phyloP scores from a whole-genome alignment of 2,113 vertebrate species.

The Ameiurus melas region DNA sequence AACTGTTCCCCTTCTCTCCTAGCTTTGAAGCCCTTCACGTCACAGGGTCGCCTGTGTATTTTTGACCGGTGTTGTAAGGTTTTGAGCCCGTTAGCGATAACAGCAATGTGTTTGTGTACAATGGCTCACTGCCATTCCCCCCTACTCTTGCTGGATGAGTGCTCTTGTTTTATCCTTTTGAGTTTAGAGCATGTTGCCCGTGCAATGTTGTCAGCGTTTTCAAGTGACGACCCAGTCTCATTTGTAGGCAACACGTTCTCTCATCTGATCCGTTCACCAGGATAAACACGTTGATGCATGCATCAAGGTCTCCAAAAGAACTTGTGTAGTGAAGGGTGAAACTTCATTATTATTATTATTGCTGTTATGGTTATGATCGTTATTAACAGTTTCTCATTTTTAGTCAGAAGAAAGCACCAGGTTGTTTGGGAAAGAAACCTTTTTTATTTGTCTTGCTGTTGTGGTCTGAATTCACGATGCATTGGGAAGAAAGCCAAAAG shows the following conservation, averaged over 20 bases:
- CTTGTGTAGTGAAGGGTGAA: slow-evolving; percentile 75
- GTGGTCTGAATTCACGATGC: slow-evolving; percentile 77
- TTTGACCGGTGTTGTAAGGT: slow-evolving; percentile 47
- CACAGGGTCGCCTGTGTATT: slow-evolving; percentile 46
- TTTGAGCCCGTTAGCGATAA: slow-evolving; percentile 44
- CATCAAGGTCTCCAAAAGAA: slow-evolving; percentile 64
- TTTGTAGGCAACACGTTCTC: slow-evolving; percentile 57
- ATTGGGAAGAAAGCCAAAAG: slow-evolving; percentile 70
- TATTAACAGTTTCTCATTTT: slow-evolving; percentile 79
- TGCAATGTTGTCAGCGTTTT: slow-evolving; percentile 21
- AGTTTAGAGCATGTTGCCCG: slow-evolving; percentile 45
- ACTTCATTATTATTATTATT: slow-evolving; percentile 70
- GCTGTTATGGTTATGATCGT: slow-evolving; percentile 79
- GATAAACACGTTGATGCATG: slow-evolving; percentile 60
- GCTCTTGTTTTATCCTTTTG: slow-evolving; percentile 35
- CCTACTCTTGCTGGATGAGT: slow-evolving; percentile 31
- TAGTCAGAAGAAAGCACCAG: slow-evolving; percentile 78
- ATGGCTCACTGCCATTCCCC: slow-evolving; percentile 35
- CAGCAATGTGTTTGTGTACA: slow-evolving; percentile 52
- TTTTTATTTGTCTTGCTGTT: slow-evolving; percentile 76
- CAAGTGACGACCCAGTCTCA: slow-evolving; percentile 33
- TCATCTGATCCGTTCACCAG: slow-evolving; percentile 54
- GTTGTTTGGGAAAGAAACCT: slow-evolving; percentile 73
- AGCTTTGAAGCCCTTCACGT: slow-evolving; percentile 56
- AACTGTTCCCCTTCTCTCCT: slow-evolving; percentile 42